Evolutionary conservation across 64 coral and sea anemone species (phyloP).

Genomic region (Exaiptasia diaphana): DNA sequence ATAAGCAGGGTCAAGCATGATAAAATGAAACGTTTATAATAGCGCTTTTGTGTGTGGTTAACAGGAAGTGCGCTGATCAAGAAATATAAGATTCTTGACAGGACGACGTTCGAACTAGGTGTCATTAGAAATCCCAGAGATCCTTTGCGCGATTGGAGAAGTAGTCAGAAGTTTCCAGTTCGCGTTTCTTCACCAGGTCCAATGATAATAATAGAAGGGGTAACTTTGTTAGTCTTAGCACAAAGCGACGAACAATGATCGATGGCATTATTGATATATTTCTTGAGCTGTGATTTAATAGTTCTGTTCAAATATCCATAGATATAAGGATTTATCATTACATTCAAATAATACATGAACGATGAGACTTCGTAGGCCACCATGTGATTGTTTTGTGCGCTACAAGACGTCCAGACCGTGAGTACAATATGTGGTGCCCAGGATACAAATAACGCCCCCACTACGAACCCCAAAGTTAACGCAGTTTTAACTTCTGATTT

Average conservation of each 20-base stretch:
- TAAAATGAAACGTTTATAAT: too few species aligned
- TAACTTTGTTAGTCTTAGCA: not conserved
- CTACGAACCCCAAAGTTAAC: constrained; percentile 52
- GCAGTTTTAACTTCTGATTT: constrained; percentile 74
- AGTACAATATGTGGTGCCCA: constrained; percentile 72
- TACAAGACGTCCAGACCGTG: constrained; percentile 60
- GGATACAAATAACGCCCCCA: constrained; percentile 67
- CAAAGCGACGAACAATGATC: not conserved
- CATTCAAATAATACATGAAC: constrained; percentile 61
- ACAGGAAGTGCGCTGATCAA: too few species aligned
- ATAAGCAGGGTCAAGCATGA: too few species aligned
- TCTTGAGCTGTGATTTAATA: constrained; percentile 65
- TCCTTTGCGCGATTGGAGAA: too few species aligned
- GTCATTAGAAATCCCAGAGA: too few species aligned
- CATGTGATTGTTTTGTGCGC: not conserved
- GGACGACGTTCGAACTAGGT: too few species aligned
- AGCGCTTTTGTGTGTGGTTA: too few species aligned
- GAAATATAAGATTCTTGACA: too few species aligned
- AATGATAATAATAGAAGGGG: constrained; percentile 1
- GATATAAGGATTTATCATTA: constrained; percentile 74
- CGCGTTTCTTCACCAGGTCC: too few species aligned
- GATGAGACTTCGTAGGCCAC: constrained; percentile 38
- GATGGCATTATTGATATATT: not conserved
- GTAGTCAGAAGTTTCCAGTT: too few species aligned
- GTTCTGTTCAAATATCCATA: constrained; percentile 80